These are phyloP conservation scores for Cuculus canorus DNA, from an alignment of 2,797 vertebrate species.

Conservation along the genomic window DNA sequence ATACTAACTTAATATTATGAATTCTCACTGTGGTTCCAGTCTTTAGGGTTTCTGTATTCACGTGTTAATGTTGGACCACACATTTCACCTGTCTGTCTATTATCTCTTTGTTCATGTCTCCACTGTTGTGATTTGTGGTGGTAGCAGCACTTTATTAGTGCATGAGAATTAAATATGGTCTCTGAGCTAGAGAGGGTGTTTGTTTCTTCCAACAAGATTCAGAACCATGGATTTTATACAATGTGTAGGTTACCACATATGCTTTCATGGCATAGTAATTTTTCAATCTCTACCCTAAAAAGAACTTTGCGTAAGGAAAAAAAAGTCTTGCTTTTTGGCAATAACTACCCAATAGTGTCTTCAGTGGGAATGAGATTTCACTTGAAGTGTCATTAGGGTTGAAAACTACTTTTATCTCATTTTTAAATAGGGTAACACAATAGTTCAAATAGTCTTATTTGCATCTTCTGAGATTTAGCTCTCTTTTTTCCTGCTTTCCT, in stretches of 20 bases:
- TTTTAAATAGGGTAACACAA: not conserved
- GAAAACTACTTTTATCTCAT: not conserved
- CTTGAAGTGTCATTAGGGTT: not conserved
- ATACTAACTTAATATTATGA: not conserved
- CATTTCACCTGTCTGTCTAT: not conserved
- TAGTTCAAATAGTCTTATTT: not conserved
- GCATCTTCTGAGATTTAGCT: not conserved
- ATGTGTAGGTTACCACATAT: not conserved
- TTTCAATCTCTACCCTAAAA: not conserved
- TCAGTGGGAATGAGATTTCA: not conserved
- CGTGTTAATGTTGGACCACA: not conserved
- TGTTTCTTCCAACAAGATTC: not conserved
- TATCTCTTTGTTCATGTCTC: not conserved
- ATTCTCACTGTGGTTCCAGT: not conserved
- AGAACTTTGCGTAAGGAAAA: not conserved
- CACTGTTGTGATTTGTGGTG: not conserved
- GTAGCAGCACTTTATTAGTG: not conserved
- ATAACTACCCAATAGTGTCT: not conserved
- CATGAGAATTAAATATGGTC: not conserved
- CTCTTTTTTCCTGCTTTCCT: not conserved
- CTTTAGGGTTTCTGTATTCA: not conserved
- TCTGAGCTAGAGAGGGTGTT: not conserved
- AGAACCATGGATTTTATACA: not conserved
- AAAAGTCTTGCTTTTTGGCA: not conserved
- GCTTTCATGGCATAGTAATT: not conserved